Evolutionary conservation across 2,113 vertebrate genomes (phyloP).

Genomic region (Clarias magur): DNA sequence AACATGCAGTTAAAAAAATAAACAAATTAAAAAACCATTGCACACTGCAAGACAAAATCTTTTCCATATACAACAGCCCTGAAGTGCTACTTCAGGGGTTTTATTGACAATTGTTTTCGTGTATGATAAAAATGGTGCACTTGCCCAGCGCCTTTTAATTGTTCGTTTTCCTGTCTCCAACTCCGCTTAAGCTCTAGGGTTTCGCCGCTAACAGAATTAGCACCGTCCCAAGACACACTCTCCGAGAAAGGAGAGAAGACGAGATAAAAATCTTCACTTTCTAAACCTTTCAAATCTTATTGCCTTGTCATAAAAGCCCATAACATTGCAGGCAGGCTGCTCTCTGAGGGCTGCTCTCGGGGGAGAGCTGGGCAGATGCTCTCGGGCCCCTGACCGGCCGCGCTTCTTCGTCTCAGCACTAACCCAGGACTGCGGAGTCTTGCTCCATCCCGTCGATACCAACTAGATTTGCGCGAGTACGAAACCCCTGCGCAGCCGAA

Average conservation of each 20-base stretch:
- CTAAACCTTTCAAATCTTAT: conserved; percentile 81
- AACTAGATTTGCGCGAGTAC: conserved; percentile 83
- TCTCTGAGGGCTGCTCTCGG: conserved; percentile 70
- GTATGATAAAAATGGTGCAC: conserved; percentile 51
- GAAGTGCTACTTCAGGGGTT: conserved; percentile 22
- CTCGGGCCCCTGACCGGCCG: conserved; percentile 73
- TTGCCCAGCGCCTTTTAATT: conserved; percentile 80
- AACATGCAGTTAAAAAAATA: neutral
- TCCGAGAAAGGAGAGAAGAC: conserved; percentile 81
- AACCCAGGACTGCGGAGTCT: conserved; percentile 77
- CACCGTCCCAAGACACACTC: conserved; percentile 88
- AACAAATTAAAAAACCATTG: neutral
- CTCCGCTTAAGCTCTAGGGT: conserved; percentile 90
- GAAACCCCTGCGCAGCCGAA: conserved; percentile 77
- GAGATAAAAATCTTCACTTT: conserved; percentile 88
- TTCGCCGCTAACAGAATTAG: conserved; percentile 93
- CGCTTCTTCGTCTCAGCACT: conserved; percentile 78
- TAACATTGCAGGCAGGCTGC: conserved; percentile 82
- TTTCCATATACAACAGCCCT: conserved; percentile 18
- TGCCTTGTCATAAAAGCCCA: conserved; percentile 87
- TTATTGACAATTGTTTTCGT: conserved; percentile 33
- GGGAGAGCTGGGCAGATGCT: conserved; percentile 73
- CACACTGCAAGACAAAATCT: conserved; percentile 5
- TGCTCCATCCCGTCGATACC: conserved; percentile 83
- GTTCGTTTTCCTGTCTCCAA: conserved; percentile 93